phyloP scores from a whole-genome alignment of 2,797 vertebrate genomes.

The Allobates femoralis region DNA sequence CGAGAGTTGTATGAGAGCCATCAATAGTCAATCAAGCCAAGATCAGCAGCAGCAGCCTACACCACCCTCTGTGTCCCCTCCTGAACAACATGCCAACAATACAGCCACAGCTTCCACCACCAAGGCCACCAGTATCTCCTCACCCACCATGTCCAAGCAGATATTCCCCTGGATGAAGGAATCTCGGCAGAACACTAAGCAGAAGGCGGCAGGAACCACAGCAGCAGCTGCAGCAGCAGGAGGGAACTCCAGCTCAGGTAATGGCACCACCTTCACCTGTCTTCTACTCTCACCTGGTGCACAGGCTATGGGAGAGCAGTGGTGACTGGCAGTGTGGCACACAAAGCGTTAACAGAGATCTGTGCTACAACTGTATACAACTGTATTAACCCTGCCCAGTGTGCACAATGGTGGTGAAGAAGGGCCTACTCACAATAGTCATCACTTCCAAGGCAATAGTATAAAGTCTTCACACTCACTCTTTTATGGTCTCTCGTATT shows the following conservation, averaged over 20 bases:
- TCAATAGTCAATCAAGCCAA: constrained; percentile 82
- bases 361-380: not conserved
- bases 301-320: not conserved
- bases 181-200: constrained; percentile 95
- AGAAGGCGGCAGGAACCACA: constrained; percentile 80
- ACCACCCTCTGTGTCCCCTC: constrained; percentile 80
- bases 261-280: constrained; percentile 5
- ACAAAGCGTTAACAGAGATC: not conserved
- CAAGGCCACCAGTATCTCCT: constrained; percentile 85
- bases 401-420: not conserved
- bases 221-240: not conserved
- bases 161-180: constrained; percentile 99
- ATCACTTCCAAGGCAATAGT: not conserved
- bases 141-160: constrained; percentile 88
- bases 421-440: not conserved
- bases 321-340: not conserved
- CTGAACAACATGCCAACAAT: constrained; percentile 84
- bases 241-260: constrained; percentile 96
- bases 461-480: not conserved
- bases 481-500: not conserved
- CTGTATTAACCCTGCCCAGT: not conserved
- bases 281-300: not conserved
- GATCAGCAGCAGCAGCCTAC: constrained; percentile 76
- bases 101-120: constrained; percentile 76
- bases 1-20: constrained; percentile 89